phyloP scores from a whole-genome alignment of 2,113 vertebrate genomes.

The Diphyllodes magnificus region DNA sequence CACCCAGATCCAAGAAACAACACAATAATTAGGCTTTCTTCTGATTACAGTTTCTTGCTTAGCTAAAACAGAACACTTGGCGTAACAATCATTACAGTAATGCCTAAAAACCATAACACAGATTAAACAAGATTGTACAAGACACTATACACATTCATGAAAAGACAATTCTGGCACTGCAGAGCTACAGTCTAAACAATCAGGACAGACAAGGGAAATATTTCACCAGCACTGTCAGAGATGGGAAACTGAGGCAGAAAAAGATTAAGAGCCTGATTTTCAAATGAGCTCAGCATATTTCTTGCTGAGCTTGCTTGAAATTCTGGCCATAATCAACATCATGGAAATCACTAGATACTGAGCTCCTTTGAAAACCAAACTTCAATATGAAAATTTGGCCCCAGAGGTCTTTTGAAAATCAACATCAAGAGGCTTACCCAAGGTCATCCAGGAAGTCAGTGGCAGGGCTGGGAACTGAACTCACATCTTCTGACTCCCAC shows the following conservation, averaged over 20 bases:
- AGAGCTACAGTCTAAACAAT: conserved; percentile 1
- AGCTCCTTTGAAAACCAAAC: conserved; percentile 59
- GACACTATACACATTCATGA: background rate
- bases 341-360: conserved; percentile 55
- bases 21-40: background rate
- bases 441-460: conserved; percentile 56
- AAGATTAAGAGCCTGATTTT: conserved; percentile 40
- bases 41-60: background rate
- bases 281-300: conserved; percentile 35
- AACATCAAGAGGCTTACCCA: conserved; percentile 60
- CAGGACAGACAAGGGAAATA: background rate
- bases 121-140: conserved; percentile 5
- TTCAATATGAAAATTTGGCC: conserved; percentile 53
- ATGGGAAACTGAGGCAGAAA: conserved; percentile 48
- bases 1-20: background rate
- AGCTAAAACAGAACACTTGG: background rate
- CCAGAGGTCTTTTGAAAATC: conserved; percentile 55
- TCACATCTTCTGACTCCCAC: conserved; percentile 47
- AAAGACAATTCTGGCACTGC: background rate
- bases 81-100: background rate
- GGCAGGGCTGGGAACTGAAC: conserved; percentile 44
- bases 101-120: background rate
- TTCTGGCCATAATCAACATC: conserved; percentile 33
- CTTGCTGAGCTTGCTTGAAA: conserved; percentile 32
- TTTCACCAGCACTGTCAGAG: background rate